Base-by-base conservation (phyloP, 1,140 invertebrate species). In the Caenorhabditis tropicalis region DNA sequence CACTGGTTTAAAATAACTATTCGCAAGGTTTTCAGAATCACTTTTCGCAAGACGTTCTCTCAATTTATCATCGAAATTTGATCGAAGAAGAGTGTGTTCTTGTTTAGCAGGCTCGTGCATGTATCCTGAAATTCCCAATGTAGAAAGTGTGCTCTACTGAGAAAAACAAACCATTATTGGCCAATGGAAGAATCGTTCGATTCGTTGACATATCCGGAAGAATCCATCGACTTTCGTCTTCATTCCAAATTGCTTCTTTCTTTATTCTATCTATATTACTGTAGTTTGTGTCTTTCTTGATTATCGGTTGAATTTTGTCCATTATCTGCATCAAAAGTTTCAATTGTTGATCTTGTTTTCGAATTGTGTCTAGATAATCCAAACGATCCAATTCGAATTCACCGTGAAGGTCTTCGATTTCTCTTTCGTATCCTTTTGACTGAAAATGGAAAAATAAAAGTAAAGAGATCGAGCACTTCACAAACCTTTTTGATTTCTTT, bases 361-460 rank as follows among this genome's bases (percentile, higher is more conserved):
- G 91, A 53, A 96, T 95, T 2, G 95, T 95, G 90, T 96, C 95
- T 56, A 96, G 91, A 89, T 96, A 96, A 90, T 96, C 95, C 3
- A 95, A 94, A 15, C 95, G 91, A 89, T 96, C 95, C 81, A 94
- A 93, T 92, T 96, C 95, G 92, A 96, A 96, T 92, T 96, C 95
- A 51, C 94, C 93, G 87, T 95, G 95, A 1, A 96, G 91, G 92
- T 96, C 95, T 24, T 92, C 91, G 12, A 96, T 94, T 91, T 96
- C 95, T 85, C 93, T 92, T 89, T 95, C 94, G 70, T 95, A 89
- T 29, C 93, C 91, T 89, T 93, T 92, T 19, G 94, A 92, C 93
- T 94, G 79, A 36, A 83, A 53, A 27, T 27, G 1, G n/a, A 24
- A 84, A 33, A 5, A 5, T 43, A 56, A 33, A 27, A 21, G 10